Base-by-base conservation (phyloP, 2,888 invertebrate species). In the Notodonta dromedarius region DNA sequence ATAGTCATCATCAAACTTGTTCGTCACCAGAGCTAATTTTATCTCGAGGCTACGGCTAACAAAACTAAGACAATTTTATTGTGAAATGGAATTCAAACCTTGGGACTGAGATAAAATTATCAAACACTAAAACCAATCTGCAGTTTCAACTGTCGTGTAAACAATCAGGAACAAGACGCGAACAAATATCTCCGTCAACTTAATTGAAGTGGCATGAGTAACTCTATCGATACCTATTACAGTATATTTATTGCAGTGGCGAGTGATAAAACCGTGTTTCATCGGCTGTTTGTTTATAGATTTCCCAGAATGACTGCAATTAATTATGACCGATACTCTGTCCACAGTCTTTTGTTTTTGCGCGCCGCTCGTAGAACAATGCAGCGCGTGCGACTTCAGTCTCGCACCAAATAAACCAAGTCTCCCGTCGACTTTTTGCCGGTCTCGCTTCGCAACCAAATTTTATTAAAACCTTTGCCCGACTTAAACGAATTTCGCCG, bases 301-400 rank as follows among this genome's bases (percentile, higher is more conserved):
- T 88, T 90, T 91, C 91, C 86, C 83, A 85, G 91, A 91, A 91
- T 78, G 82, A 79, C 78, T 77, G 85, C 86, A 91, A 93, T 93
- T 91, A 92, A 91, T 92, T 90, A 89, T 87, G 84, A 84, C 79
- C 81, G 79, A 87, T 83, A 87, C 83, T 78, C 80, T 83, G 86
- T 82, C 78, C 65, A 66, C 46, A 69, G 63, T 77, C 84, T 86
- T 91, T 90, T 90, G 87, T 90, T 91, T 90, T 90, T 87, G 80
- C 82, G 70, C 83, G 73, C 84, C 87, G 85, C 89, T 90, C 89
- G 83, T 86, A 87, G 88, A 87, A 92, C 91, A 91, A 92, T 90
- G 87, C 87, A 78, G 78, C 81, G 80, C 83, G 82, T 77, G 82
- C 81, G 83, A 86, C 82, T 87, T 90, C 89, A 89, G 89, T 89